Evolutionary conservation across 1,140 invertebrate species (phyloP), one percentile per base, ranked within the genome.

Genomic region (Trichonephila clavata): DNA sequence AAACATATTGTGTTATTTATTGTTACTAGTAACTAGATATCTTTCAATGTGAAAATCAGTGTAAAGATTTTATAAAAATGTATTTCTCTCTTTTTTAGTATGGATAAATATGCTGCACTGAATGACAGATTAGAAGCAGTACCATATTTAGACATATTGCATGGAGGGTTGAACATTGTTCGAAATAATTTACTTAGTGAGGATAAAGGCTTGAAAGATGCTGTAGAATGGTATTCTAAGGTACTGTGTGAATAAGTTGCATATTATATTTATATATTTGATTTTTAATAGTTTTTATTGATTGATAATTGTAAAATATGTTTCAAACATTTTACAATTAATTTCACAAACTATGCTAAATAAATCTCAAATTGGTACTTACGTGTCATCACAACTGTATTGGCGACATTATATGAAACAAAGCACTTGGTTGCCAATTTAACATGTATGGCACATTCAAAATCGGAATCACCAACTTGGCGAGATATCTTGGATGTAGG

Each of bases 121-220:
- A 87, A 18, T 39, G 20, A 63, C n/a, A 87, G 86, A 27, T 63
- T 87, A 13, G 59, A 13, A 87, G 20, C 59, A n/a, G 60, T 87
- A 87, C 86, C 86, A 63, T 87, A 87, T 43, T 21, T 63, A 32
- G 24, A 87, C 21, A 13, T 87, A 3, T 20, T 87, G 10, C 20
- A 87, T 20, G 27, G 10, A 43, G 60, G 60, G 21, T 20, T 87
- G 1, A 27, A 87, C 8, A 50, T 6, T 21, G 27, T 89, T 89
- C 65, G 39, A 6, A 14, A 57, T 27, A 39, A 77, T 43, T 32
- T 89, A 1, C 20, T 50, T 24, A 1, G 57, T 43, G 87, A 89
- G 14, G 27, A 89, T 24, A 27, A 77, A 18, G 0, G 10, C 18
- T 27, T 71, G 8, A n/a, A 32, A 24, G 43, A 77, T 89, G 87